Evolutionary conservation across 2,113 vertebrate genomes (phyloP), one percentile per base, ranked within the genome.

Genomic region (Syrrhaptes paradoxus): DNA sequence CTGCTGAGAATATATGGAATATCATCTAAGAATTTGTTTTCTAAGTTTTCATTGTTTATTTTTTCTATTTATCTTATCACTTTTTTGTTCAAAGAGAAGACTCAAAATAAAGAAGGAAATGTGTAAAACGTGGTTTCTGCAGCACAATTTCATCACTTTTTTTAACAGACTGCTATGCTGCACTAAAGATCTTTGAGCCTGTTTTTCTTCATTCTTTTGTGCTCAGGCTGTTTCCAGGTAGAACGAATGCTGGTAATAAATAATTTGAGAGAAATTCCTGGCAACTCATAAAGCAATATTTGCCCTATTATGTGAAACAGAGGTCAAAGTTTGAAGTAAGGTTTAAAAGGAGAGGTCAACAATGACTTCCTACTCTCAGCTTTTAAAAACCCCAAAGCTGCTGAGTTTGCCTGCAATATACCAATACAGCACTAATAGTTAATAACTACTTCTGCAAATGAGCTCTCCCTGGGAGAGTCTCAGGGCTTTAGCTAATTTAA

Each of bases 271-370:
- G 78, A 93, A 96, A 95, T 77, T 96, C 72, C 79, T 90, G 90
- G 72, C 87, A 96, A 96, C 90, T 86, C 93, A 87, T 96, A 96
- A 96, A 96, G 63, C 85, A 90, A 57, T 94, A 90, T 93, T 94
- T 85, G 18, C 78, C 83, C 55, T 77, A 58, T 95, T 87, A 93
- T 45, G 57, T 91, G 95, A 94, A 95, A 73, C 63, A 92, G 62
- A 73, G 95, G 91, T 90, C 87, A 94, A 71, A 86, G 67, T 85
- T 59, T 82, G 78, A 86, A 84, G 68, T 25, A 66, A 84, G 72
- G 74, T 95, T 95, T 94, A 85, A 94, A 92, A 94, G 57, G 84
- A 85, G 66, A 95, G 91, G 93, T 95, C 94, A 95, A 25, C 61
- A 87, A 68, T 93, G 49, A 82, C 86, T 95, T 95, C 87, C 94